A percentile compares a stretch with the other conserved stretches of the same genome.
These are phyloP conservation scores for Brachionus koreanus DNA, from an alignment of 1,140 invertebrate species.

Conservation along the genomic window DNA sequence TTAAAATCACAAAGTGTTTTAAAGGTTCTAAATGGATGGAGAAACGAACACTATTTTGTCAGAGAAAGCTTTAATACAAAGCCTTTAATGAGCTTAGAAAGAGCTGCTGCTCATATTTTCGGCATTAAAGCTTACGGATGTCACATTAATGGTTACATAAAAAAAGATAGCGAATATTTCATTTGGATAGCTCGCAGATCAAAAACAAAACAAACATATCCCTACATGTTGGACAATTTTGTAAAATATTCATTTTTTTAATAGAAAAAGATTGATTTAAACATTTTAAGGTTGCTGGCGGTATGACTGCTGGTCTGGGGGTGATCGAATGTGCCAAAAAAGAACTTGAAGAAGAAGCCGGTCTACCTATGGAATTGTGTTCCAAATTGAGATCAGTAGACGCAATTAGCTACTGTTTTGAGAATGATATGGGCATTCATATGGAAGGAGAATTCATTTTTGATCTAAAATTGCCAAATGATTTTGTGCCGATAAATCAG, in stretches of 20 bases:
- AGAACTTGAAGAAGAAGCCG: slow-evolving; percentile 88
- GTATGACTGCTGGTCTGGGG: slow-evolving; percentile 77
- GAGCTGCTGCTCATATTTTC: slow-evolving; percentile 65
- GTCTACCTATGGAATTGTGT: slow-evolving; percentile 56
- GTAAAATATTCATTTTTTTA: slow-evolving; percentile 56
- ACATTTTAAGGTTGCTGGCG: slow-evolving; percentile 69
- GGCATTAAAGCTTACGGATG: slow-evolving; percentile 87
- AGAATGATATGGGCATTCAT: slow-evolving; percentile 83
- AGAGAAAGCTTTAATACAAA: slow-evolving; percentile 23
- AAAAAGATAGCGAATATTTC: slow-evolving; percentile 41
- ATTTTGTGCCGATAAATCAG: slow-evolving; percentile 80
- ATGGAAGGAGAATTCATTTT: slow-evolving; percentile 92
- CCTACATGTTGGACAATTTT: slow-evolving; percentile 90
- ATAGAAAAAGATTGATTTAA: neutral
- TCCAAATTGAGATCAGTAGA: slow-evolving; percentile 53
- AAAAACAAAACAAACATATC: slow-evolving; percentile 85
- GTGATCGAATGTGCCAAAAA: slow-evolving; percentile 82
- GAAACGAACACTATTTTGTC: slow-evolving; percentile 20
- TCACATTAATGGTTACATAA: slow-evolving; percentile 84
- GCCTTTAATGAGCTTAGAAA: slow-evolving; percentile 52
- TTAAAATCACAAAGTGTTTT: neutral
- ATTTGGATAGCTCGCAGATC: slow-evolving; percentile 88
- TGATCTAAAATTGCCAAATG: slow-evolving; percentile 80
- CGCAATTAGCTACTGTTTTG: slow-evolving; percentile 73
- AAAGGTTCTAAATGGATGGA: slow-evolving; percentile 4